Evolutionary conservation across 2,797 vertebrate genomes (phyloP).

Genomic region (Limosa lapponica): DNA sequence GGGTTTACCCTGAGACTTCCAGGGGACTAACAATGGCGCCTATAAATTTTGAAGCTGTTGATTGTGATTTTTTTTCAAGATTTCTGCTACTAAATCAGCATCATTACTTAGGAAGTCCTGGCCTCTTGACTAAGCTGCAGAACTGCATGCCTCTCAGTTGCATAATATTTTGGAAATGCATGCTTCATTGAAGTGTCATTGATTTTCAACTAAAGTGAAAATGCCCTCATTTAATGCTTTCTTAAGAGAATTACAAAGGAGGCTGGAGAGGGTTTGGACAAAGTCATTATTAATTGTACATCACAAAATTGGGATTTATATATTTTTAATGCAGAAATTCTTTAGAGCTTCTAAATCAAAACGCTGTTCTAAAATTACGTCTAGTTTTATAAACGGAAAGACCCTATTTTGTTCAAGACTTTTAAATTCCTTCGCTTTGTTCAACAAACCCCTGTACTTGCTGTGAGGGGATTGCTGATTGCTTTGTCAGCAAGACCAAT

Average conservation of each 20-base stretch:
- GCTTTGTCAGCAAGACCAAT: constrained; percentile 66
- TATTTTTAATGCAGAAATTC: constrained; percentile 71
- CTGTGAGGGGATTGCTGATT: constrained; percentile 51
- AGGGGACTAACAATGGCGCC: not conserved
- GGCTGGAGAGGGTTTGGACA: constrained; percentile 74
- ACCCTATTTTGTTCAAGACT: constrained; percentile 53
- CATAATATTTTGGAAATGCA: constrained; percentile 72
- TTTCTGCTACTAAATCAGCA: not conserved
- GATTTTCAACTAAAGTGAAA: constrained; percentile 80
- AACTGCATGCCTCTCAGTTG: constrained; percentile 58
- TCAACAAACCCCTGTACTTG: constrained; percentile 47
- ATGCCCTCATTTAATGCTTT: constrained; percentile 77
- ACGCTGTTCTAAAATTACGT: constrained; percentile 63
- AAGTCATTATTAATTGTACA: constrained; percentile 78
- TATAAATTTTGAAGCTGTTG: not conserved
- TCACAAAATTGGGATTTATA: constrained; percentile 75
- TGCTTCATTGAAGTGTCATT: constrained; percentile 77
- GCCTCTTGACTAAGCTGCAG: constrained; percentile 21
- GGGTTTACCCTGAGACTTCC: not conserved
- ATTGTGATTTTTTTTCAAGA: constrained; percentile 5
- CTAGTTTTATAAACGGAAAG: constrained; percentile 67
- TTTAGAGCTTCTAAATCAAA: constrained; percentile 72
- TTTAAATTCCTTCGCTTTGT: constrained; percentile 65
- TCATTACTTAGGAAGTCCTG: constrained; percentile 51
- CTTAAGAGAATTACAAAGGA: constrained; percentile 74